Evolutionary conservation across 2,797 vertebrate genomes (phyloP), one percentile per base, ranked within the genome.

Genomic region (Acomys russatus): DNA sequence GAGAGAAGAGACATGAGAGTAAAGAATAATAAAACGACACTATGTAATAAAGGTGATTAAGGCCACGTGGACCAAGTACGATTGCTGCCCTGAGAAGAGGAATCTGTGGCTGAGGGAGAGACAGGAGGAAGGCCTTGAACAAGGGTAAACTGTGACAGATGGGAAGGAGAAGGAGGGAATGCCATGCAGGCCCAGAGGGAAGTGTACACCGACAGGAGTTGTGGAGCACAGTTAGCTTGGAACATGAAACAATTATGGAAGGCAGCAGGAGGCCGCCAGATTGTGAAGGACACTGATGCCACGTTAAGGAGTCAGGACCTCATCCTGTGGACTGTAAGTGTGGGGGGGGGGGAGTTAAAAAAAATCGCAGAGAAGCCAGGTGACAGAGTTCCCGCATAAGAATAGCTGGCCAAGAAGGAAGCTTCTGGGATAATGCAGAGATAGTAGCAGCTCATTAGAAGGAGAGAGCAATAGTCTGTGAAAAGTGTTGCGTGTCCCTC

Each of bases 231-330:
- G 95, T 94, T 92, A 97, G 76, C 90, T 63, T 66, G 90, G 91
- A 97, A 97, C 95, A 49, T 3, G 35, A 77, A 92, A 95, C 95
- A 96, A 96, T 97, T 96, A 98, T 76, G 71, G 38, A 17, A 96
- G 8, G 8, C 97, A 70, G 94, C 92, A 85, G 96, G 95, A 91
- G 90, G 89, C 0, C 44, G 83, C 94, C 94, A 93, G 78, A 73
- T 94, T 64, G 33, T 30, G 83, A 90, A 96, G 91, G 94, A 63
- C 94, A 93, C 95, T 93, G 91, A 90, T 94, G 95, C 84, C 90
- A 92, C 78, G 30, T 49, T 76, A 30, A 64, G 15, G 17, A 84
- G 11, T 64, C 73, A 23, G 89, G 76, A 54, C 84, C 90, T 70
- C 28, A 4, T n/a, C 73, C 95, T 64, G 49, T 54, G 89, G 83